Evolutionary conservation across 2,888 invertebrate genomes (phyloP).

Genomic region (Campopleginae sp.): DNA sequence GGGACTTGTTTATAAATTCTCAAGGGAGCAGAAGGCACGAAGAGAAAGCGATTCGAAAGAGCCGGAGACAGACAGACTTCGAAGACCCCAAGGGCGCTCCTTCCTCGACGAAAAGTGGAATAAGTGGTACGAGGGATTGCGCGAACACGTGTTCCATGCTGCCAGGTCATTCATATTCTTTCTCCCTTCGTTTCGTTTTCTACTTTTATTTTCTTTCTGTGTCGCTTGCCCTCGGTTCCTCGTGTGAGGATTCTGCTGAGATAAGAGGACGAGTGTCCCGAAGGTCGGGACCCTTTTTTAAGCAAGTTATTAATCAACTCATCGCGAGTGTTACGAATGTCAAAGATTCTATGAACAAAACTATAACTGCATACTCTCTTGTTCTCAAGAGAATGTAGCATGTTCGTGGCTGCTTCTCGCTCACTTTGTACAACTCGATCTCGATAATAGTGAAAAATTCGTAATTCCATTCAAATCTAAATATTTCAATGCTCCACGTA

Average conservation of each 20-base stretch:
- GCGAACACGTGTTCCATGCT: slow-evolving; percentile 60
- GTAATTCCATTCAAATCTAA: background rate
- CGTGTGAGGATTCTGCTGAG: slow-evolving; percentile 19
- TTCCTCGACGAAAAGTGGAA: slow-evolving; percentile 56
- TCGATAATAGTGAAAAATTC: background rate
- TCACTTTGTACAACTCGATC: background rate
- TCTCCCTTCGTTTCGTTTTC: slow-evolving; percentile 36
- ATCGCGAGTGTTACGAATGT: background rate
- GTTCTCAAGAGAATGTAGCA: background rate
- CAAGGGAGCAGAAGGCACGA: slow-evolving; percentile 7
- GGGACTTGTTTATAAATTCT: slow-evolving; percentile 32
- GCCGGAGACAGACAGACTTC: slow-evolving; percentile 24
- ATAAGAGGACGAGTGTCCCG: slow-evolving; percentile 56
- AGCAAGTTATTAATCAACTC: slow-evolving; percentile 16
- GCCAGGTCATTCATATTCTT: slow-evolving; percentile 61
- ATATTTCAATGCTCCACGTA: background rate
- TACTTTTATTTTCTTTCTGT: background rate
- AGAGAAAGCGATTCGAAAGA: slow-evolving; percentile 28
- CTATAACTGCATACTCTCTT: too few species aligned
- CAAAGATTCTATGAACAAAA: background rate
- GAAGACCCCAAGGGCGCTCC: slow-evolving; percentile 58
- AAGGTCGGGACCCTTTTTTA: slow-evolving; percentile 60
- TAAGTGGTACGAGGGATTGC: slow-evolving; percentile 63
- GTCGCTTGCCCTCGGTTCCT: slow-evolving; percentile 12
- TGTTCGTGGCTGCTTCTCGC: too few species aligned